Percentiles rank a stretch among this genome's conserved stretches.
Conservation (phyloP, 2,113 vertebrate genomes). For the Empidonax alnorum region DNA sequence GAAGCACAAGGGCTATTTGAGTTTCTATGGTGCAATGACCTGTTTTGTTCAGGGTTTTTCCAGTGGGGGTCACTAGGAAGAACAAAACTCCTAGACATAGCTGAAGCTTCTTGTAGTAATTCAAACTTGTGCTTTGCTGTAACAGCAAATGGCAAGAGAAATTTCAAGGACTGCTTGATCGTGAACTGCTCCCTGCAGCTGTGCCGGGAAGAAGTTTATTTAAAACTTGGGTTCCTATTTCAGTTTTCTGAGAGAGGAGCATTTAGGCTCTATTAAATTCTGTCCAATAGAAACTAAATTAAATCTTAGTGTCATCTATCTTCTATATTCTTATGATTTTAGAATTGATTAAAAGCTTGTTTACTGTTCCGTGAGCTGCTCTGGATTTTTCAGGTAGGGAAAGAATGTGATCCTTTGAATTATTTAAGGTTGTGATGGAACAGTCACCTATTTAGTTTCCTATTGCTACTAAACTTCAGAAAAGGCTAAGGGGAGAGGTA, state of each 20-base stretch:
- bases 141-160: background rate
- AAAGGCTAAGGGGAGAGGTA: background rate
- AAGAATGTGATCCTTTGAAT: background rate
- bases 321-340: background rate
- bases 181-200: background rate
- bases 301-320: background rate
- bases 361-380: background rate
- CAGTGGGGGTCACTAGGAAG: background rate
- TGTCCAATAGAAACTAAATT: background rate
- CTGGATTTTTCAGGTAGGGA: background rate
- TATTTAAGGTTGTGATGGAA: background rate
- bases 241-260: background rate
- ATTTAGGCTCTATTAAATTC: background rate
- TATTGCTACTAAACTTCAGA: background rate
- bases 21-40: background rate
- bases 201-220: conserved; percentile 14
- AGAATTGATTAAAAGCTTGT: background rate
- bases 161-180: background rate
- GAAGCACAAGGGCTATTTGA: background rate
- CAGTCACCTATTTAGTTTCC: background rate
- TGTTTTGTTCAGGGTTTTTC: background rate
- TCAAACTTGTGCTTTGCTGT: background rate
- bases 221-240: conserved; percentile 27
- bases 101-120: background rate
- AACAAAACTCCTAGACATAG: background rate